These are phyloP conservation scores for Eilema caniola DNA, from an alignment of 2,888 invertebrate genomes.

Conservation along the genomic window DNA sequence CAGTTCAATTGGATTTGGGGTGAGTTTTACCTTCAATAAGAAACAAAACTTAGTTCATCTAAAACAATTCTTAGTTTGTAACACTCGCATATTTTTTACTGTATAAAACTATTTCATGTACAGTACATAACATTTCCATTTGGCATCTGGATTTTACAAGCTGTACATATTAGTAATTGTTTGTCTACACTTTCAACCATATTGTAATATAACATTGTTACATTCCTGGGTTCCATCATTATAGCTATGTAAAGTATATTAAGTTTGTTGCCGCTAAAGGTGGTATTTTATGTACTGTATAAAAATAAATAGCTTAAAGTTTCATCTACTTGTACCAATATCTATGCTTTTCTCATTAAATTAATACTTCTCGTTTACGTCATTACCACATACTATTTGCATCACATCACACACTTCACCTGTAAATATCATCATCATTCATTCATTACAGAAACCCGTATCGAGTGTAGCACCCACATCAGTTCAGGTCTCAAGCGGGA, in stretches of 20 bases:
- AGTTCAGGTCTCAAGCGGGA: conserved; percentile 88
- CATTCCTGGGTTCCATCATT: neutral
- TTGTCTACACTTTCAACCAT: neutral
- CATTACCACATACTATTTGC: conserved; percentile 28
- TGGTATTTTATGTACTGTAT: neutral
- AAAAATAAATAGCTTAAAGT: neutral
- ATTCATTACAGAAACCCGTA: conserved; percentile 92
- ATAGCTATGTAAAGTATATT: too few species aligned
- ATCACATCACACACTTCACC: conserved; percentile 60
- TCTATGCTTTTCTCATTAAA: neutral
- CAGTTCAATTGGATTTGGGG: conserved; percentile 83
- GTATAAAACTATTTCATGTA: neutral
- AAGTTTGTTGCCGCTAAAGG: neutral
- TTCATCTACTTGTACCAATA: neutral
- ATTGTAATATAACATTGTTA: neutral
- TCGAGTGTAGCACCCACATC: conserved; percentile 95
- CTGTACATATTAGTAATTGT: too few species aligned
- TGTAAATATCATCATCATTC: conserved; percentile 83
- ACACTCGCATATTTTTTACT: neutral
- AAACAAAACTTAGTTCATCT: neutral
- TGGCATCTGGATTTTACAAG: too few species aligned
- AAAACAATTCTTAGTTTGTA: neutral
- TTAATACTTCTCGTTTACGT: neutral
- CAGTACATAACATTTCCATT: neutral
- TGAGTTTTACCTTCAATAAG: conserved; percentile 59